Evolutionary conservation across 2,797 vertebrate species (phyloP), one percentile per base, ranked within the genome.

Genomic region (Cryptoprocta ferox): DNA sequence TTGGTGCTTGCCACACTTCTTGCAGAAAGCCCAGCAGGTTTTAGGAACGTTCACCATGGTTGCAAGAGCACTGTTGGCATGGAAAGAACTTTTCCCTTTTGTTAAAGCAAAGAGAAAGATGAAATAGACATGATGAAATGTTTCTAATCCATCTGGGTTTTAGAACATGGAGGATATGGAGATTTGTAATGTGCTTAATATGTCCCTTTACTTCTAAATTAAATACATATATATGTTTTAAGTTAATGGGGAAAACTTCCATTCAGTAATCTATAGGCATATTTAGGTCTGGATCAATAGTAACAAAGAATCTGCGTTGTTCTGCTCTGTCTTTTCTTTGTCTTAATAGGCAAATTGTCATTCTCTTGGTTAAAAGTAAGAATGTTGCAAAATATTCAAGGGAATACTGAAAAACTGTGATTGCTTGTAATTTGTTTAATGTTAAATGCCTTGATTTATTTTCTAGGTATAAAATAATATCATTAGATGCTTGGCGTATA

Each of bases 401-500:
- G 18, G 28, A 78, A 95, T 87, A 19, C 42, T 97, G 6, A 86
- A 95, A 96, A 97, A 45, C 28, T 95, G 11, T 83, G 48, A 56
- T 70, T 95, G 61, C 6, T 84, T 97, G 1, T 80, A 94, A 87
- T 59, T 59, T 92, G 19, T 94, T 42, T 97, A 82, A 85, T 91
- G 96, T 92, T 83, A 89, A 95, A 56, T 85, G 24, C 18, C n/a
- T 94, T 96, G 30, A 81, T 96, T 98, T 97, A 32, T 96, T 98
- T 98, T 98, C 91, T 97, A 99, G 99, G 98, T 98, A 98, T 96
- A 98, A 98, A 80, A 82, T 98, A 81, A 99, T 99, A 98, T 99
- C 99, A 65, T 98, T 99, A 99, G 99, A 99, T 59, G 99, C 99
- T 94, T 99, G 99, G 99, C 99, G 98, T 0, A 99, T 99, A 75